Evolutionary conservation across 2,888 invertebrate species (phyloP), one percentile per base, ranked within the genome.

Genomic region (Deroplatys truncata): DNA sequence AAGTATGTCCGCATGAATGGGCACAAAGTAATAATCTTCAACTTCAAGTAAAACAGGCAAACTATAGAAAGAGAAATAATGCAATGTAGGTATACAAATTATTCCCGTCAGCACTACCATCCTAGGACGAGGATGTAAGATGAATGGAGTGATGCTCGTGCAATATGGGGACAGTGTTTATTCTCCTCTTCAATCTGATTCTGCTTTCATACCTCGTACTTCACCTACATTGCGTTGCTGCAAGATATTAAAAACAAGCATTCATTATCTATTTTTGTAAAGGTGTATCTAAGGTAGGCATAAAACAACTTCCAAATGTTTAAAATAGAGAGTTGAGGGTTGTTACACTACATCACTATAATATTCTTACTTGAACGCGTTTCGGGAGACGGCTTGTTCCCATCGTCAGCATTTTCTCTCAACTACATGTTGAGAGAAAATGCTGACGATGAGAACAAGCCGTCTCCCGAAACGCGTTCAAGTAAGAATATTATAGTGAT

Each of bases 141-240:
- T 31, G 28, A 35, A 29, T 85, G 85, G 85, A 43, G 85, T 49
- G n/a, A 49, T 56, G 87, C 83, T 83, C 35, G 83, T 82, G 82
- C 82, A 83, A 43, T 35, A 83, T 20, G 29, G 83, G 29, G 83
- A 83, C 28, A 82, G 83, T 82, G 15, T 43, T 84, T 29, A 84
- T 29, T 84, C 25, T 84, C 49, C 83, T 84, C 25, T 93, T 95
- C 95, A 97, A 94, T 97, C 97, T 93, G 95, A 95, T 92, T 98
- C 98, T 90, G 98, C 98, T 92, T 96, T 96, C 97, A 98, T 98
- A 92, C 98, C 98, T 92, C 98, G 96, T 92, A 98, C 98, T 93
- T 97, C 97, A 88, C 98, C 98, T 93, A 96, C 95, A 93, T 96
- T 96, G 92, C 98, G 96, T 93, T 98, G 96, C 95, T 95, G 93